Evolutionary conservation across 2,113 vertebrate species (phyloP).

Genomic region (Sander vitreus): DNA sequence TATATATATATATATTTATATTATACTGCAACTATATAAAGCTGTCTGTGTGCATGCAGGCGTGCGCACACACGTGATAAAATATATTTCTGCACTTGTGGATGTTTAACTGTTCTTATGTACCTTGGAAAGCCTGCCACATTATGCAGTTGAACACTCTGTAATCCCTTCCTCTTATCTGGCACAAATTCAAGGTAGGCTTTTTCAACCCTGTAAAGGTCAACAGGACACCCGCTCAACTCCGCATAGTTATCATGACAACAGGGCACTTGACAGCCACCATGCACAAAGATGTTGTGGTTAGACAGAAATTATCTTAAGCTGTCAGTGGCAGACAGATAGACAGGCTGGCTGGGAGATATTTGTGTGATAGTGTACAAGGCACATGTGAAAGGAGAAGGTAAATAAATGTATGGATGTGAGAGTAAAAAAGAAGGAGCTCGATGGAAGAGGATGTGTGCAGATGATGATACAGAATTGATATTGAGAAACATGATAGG

Average conservation of each 20-base stretch:
- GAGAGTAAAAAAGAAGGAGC: not conserved
- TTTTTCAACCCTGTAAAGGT: constrained; percentile 69
- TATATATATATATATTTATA: too few species aligned
- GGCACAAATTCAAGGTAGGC: constrained; percentile 58
- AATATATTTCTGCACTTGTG: not conserved
- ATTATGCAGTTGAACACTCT: constrained; percentile 39
- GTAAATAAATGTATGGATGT: not conserved
- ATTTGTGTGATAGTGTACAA: not conserved
- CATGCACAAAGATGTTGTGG: constrained; percentile 49
- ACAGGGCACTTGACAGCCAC: constrained; percentile 64
- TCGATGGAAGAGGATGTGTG: not conserved
- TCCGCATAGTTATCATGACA: constrained; percentile 68
- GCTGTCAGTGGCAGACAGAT: constrained; percentile 50
- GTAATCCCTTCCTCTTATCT: constrained; percentile 61
- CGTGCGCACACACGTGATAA: not conserved
- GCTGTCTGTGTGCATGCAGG: not conserved
- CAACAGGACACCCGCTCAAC: constrained; percentile 59
- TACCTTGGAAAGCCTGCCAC: not conserved
- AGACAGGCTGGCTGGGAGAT: constrained; percentile 28
- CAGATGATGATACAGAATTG: constrained; percentile 1
- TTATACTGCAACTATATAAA: not conserved
- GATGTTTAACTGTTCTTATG: constrained; percentile 4
- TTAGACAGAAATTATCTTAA: constrained; percentile 54
- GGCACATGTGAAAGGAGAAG: not conserved
- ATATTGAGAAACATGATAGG: too few species aligned